Evolutionary conservation across 30 jellyfish, hydroid and myxozoan genomes (phyloP), one percentile per base, ranked within the genome.

Genomic region (Aurelia sp.): DNA sequence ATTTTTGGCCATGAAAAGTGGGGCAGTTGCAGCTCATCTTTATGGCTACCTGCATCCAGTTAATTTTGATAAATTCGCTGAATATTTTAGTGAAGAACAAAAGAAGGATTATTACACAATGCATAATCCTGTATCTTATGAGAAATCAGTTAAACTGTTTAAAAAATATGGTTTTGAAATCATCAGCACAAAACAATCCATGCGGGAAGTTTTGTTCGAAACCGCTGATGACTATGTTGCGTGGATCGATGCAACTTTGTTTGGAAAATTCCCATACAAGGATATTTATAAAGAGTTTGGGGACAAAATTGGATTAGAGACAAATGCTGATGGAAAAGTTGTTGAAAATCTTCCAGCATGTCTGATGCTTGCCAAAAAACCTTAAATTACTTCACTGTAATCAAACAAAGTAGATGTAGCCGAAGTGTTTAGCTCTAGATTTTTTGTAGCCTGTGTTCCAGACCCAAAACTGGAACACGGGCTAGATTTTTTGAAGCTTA

Each of bases 11-110:
- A 20, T 74, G 85, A 74, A 74, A 52, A 16, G 33, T 19, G 85
- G 85, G 35, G 85, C 73, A 9, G 27, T 74, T 50, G 85, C 85
- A 20, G 85, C 73, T 5, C 85, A 74, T 31, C 55, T 44, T 44
- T 37, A 37, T 37, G 48, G 18, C 40, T 22, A 7, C 21, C 0
- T 20, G 23, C 51, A 22, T 0, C 16, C 35, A 11, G 63, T 72
- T 74, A 57, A 37, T 59, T 55, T 8, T 40, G 66, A 10, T 66
- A 68, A 57, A 59, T 55, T 11, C 68, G 66, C 53, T 66, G 63
- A 13, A 33, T 21, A 23, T 61, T 76, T 69, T n/a, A 6, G 3
- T 66, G 76, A 23, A n/a, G 18, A 60, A 59, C 69, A 6, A 11
- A n/a, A 18, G 27, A 21, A 59, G 33, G 69, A 59, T 1, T 59